A percentile compares a stretch with the other conserved stretches of the same genome.
Evolutionary conservation across 2,113 vertebrate species (phyloP).

Genomic region (Coregonus clupeaformis): DNA sequence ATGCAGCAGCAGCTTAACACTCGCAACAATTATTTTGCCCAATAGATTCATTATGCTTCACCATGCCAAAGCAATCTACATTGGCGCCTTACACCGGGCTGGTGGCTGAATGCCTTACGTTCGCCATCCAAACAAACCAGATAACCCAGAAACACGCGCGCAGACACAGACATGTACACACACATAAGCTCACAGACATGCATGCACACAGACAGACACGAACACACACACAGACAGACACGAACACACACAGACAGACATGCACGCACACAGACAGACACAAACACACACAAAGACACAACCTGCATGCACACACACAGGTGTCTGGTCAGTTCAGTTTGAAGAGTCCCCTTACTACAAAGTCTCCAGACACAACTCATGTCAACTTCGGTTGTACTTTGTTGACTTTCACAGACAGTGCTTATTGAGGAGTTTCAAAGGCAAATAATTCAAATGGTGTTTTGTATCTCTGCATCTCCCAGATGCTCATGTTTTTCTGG

Average conservation of each 20-base stretch:
- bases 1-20: slow-evolving; percentile 48
- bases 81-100: slow-evolving; percentile 22
- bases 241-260: slow-evolving; percentile 4
- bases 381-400: slow-evolving; percentile 23
- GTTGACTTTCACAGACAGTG: slow-evolving; percentile 34
- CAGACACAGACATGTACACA: background rate
- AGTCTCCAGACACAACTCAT: slow-evolving; percentile 35
- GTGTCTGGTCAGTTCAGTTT: slow-evolving; percentile 3
- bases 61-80: slow-evolving; percentile 44
- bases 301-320: background rate
- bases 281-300: background rate
- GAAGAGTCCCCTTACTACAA: slow-evolving; percentile 13
- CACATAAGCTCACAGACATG: slow-evolving; percentile 19
- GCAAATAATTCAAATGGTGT: slow-evolving; percentile 51
- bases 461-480: slow-evolving; percentile 60
- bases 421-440: slow-evolving; percentile 57
- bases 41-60: slow-evolving; percentile 31
- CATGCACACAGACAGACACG: background rate
- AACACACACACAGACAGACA: background rate
- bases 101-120: slow-evolving; percentile 25
- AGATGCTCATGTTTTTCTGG: slow-evolving; percentile 64
- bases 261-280: background rate
- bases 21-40: slow-evolving; percentile 46
- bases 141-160: slow-evolving; percentile 23
- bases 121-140: slow-evolving; percentile 30